Evolutionary conservation across 2,888 invertebrate species (phyloP), one percentile per base, ranked within the genome.

Genomic region (Tricholauxania praeusta): DNA sequence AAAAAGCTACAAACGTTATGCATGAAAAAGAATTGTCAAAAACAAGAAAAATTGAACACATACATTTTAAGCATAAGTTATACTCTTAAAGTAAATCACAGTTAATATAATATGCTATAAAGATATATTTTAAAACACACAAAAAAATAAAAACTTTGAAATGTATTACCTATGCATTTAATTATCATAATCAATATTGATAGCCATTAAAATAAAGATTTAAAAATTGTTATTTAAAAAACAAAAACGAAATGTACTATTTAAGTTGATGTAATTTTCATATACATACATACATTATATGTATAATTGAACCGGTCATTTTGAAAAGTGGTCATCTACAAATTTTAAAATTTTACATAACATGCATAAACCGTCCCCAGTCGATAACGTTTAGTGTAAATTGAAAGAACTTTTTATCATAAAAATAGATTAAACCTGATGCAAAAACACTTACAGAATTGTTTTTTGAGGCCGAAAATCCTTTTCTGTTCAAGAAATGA

Each of bases 171-270:
- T 72, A 74, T 68, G 74, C 75, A 75, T 80, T 80, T 76, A 75
- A 73, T 73, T 78, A 76, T 51, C 77, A 76, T 76, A 78, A 77
- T 75, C 76, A 73, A 19, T 71, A 63, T 73, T 59, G 70, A 55
- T 73, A 76, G 74, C 72, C 76, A 69, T 73, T 77, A 65, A 51
- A 72, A 47, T 71, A 71, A 47, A 65, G 59, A 15, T 67, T 19
- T 17, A 52, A 68, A 52, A 55, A 72, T 63, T 72, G 71, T 57
- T 75, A 78, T 69, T 19, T 72, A 71, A 77, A 74, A 78, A 74
- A 67, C 19, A 53, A n/a, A 75, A 73, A 71, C 68, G 22, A 74
- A 65, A 65, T 63, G 19, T 69, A 74, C 55, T 5, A 66, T 19
- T 66, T 28, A 67, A 47, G 57, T 67, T 55, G 32, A 57, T 57